phyloP scores from a whole-genome alignment of 1,140 invertebrate genomes.

The Nasonia vitripennis region DNA sequence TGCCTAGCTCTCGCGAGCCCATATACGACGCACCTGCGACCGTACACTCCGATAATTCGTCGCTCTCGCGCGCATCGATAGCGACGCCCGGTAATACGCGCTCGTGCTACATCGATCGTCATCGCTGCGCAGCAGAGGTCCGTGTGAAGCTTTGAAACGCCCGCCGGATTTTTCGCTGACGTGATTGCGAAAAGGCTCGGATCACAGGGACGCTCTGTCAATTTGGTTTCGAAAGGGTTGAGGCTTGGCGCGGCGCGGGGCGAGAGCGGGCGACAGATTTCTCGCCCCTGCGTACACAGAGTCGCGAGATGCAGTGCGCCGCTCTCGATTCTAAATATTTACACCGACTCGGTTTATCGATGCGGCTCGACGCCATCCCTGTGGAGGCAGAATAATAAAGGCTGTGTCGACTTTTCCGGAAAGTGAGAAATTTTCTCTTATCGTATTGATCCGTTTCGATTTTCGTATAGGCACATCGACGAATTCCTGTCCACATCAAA shows the following conservation, averaged over 20 bases:
- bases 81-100: background rate
- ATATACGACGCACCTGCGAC: background rate
- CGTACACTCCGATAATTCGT: slow-evolving; percentile 19
- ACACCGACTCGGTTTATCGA: too few relatives aligned
- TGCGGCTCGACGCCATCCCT: too few relatives aligned
- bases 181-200: slow-evolving; percentile 31
- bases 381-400: too few relatives aligned
- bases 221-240: background rate
- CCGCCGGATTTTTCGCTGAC: slow-evolving; percentile 34
- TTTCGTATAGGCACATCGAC: background rate
- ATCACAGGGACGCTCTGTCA: background rate
- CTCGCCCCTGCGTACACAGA: background rate
- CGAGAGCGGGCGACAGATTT: background rate
- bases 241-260: too few relatives aligned
- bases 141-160: too few relatives aligned
- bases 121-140: slow-evolving; percentile 13
- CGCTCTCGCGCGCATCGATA: background rate
- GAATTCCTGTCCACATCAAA: background rate
- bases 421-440: too few relatives aligned
- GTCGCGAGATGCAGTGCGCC: background rate
- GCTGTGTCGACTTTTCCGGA: too few relatives aligned
- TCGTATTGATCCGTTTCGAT: too few relatives aligned
- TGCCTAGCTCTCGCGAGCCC: background rate
- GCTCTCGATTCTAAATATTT: background rate
- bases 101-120: background rate